Evolutionary conservation across 2,888 invertebrate species (phyloP), one percentile per base, ranked within the genome.

Genomic region (Neoitamus cyanurus): DNA sequence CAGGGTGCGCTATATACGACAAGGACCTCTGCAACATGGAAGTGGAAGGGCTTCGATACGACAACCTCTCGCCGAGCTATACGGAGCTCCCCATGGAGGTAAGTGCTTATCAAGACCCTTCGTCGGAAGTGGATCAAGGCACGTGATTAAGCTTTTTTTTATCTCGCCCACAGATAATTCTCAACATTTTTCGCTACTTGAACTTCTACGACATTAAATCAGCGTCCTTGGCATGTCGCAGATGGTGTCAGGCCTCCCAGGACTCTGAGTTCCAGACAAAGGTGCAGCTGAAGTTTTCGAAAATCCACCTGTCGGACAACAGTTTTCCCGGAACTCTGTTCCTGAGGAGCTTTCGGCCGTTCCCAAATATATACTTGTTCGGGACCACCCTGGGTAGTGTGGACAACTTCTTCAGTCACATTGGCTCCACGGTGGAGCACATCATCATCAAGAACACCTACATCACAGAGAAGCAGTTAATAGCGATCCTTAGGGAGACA

Each of bases 221-320:
- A 72, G 94, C 94, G 46, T 93, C 94, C 87, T 92, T 94, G 87
- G 94, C 94, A 30, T 94, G 94, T 88, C 92, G 90, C 20, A 91
- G 92, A 0, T 96, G 95, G 95, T 93, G 94, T 86, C 92, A 93
- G 86, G 95, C 95, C 13, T 93, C 94, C 5, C 93, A 94, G 88
- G 78, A 80, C 31, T 25, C 42, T 0, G 92, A 93, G 86, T 92
- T 93, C 42, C 88, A 89, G 34, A 87, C 87, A 4, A 89, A 89
- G 31, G 88, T 89, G 0, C 80, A 87, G 13, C 88, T 91, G 9
- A 89, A 88, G 25, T 90, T 91, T 75, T 86, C 88, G 0, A 90
- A 91, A 86, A 86, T 89, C 0, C 89, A 88, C 34, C 87, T 91
- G 2, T 88, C 89, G 11, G 91, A 91, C 86, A 88, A 88, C 30